Conservation (phyloP, 2,888 invertebrate species). For the Xylocampa areola region DNA sequence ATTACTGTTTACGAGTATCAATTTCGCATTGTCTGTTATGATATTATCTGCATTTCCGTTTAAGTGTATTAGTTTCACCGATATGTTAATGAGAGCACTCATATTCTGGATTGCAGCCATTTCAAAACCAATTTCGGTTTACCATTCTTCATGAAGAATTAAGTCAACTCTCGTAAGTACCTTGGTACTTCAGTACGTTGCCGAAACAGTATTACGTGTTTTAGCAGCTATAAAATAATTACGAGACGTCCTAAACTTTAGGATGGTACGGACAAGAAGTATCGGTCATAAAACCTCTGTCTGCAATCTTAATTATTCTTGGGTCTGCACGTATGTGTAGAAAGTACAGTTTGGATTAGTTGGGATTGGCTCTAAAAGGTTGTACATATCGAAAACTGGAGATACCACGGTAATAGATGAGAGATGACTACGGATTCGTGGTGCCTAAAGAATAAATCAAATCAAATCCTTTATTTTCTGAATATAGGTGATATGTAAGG, state of each 20-base stretch:
- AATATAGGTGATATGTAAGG: too few relatives aligned
- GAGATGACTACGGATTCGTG: too few relatives aligned
- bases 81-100: conserved; percentile 10
- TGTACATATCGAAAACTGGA: too few relatives aligned
- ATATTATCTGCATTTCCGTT: conserved; percentile 39
- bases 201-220: conserved; percentile 22
- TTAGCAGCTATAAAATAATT: conserved; percentile 35
- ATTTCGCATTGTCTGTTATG: conserved; percentile 14
- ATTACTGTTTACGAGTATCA: conserved; percentile 21
- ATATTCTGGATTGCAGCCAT: conserved; percentile 1
- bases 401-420: too few relatives aligned
- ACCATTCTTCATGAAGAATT: not conserved
- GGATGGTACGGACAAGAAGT: conserved; percentile 18
- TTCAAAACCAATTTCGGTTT: not conserved
- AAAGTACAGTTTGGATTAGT: too few relatives aligned
- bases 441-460: too few relatives aligned
- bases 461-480: too few relatives aligned
- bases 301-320: conserved; percentile 38
- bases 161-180: too few relatives aligned
- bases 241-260: conserved; percentile 31
- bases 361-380: too few relatives aligned
- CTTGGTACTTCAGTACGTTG: conserved; percentile 4
- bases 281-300: conserved; percentile 42
- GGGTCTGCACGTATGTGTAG: conserved; percentile 1
- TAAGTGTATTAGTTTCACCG: conserved; percentile 17